Evolutionary conservation across 2,888 invertebrate genomes (phyloP), one percentile per base, ranked within the genome.

Genomic region (Brachypterus glaber): DNA sequence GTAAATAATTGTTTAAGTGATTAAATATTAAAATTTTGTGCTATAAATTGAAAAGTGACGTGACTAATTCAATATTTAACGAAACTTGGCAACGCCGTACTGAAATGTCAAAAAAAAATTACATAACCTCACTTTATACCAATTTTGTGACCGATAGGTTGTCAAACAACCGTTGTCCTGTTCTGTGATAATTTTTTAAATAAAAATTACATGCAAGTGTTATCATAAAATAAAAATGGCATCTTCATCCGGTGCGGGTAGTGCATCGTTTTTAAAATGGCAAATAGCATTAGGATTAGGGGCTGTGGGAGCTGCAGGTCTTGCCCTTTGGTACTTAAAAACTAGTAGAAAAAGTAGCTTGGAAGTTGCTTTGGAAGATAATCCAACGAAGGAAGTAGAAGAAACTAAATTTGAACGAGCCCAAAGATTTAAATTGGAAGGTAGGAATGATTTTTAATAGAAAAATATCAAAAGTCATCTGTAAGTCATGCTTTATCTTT

Each of bases 221-320:
- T n/a, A n/a, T n/a, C n/a, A n/a, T n/a, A n/a, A n/a, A n/a, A n/a
- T n/a, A n/a, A 33, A 16, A 45, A 57, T 55, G 52, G 46, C 50
- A 30, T 50, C 50, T 30, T 48, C 51, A 17, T 41, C 45, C 36
- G 45, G 47, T 26, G 45, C 51, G 34, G 40, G 40, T 15, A 44
- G 45, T 16, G 21, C 49, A 14, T 71, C 76, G 35, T 70, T 81
- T 65, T 77, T 80, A 50, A 88, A 82, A 74, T 89, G 90, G 88
- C 87, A 90, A 71, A 70, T 90, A 55, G 89, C 87, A 43, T 70
- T 90, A 45, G 76, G 82, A 42, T 73, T 90, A 46, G 88, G 89
- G 51, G 82, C 88, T 47, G 87, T 88, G 55, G 73, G 89, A 50
- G 86, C 83, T 41, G 50, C 66, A 13, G 89, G 89, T 40, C 67